These are phyloP conservation scores for Sarcophaga peregrina DNA, from an alignment of 1,140 invertebrate species.

Conservation along the genomic window DNA sequence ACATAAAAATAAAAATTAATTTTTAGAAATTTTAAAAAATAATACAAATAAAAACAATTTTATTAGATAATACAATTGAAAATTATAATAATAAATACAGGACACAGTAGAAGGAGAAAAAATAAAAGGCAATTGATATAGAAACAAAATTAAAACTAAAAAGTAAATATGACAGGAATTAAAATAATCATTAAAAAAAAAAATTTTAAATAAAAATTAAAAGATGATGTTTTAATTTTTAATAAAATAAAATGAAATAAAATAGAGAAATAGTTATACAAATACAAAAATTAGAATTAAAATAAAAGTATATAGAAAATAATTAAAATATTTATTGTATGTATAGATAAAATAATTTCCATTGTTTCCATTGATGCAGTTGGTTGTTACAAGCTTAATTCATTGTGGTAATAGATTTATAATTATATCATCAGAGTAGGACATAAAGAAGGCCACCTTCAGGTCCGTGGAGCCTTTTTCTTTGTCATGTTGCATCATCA, in stretches of 20 bases:
- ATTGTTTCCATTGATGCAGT: not conserved
- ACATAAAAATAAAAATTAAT: constrained; percentile 33
- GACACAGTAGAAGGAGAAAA: not conserved
- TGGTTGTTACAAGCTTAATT: not conserved
- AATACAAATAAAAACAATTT: constrained; percentile 42
- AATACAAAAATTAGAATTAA: constrained; percentile 33
- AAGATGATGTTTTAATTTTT: not conserved
- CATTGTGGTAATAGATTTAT: not conserved
- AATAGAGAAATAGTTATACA: not conserved
- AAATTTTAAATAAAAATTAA: constrained; percentile 38
- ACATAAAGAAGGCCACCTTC: not conserved
- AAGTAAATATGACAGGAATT: constrained; percentile 20
- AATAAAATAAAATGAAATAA: not conserved
- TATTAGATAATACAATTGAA: constrained; percentile 30
- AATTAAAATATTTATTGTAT: constrained; percentile 5
- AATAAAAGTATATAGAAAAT: constrained; percentile 7
- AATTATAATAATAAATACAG: constrained; percentile 20
- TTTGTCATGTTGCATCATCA: not conserved
- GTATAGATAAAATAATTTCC: constrained; percentile 24
- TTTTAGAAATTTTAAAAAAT: constrained; percentile 40
- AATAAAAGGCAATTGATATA: constrained; percentile 35
- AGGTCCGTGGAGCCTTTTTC: not conserved
- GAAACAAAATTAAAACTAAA: constrained; percentile 39
- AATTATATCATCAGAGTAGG: not conserved
- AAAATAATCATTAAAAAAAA: constrained; percentile 40